Conservation (phyloP, 1,140 invertebrate species). For the Lamellibrachia luymesi region DNA sequence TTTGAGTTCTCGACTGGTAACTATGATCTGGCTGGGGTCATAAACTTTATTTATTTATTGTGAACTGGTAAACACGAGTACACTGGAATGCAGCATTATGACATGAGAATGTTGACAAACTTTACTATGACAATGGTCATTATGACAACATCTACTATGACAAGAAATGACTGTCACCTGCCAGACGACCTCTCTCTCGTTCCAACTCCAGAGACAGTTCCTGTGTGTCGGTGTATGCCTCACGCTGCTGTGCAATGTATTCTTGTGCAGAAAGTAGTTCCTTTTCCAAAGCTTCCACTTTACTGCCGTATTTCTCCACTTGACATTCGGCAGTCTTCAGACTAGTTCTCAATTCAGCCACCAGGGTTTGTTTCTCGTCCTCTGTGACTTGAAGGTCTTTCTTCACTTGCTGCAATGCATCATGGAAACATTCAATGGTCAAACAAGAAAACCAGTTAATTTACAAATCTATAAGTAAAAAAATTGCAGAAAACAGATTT, state of each 20-base stretch:
- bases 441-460: not conserved
- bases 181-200: slow-evolving; percentile 56
- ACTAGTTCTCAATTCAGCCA: slow-evolving; percentile 2
- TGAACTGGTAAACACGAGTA: no score
- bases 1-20: no score
- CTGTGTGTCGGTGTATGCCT: slow-evolving; percentile 33
- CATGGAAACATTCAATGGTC: not conserved
- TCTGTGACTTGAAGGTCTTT: not conserved
- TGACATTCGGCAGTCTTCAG: not conserved
- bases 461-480: not conserved
- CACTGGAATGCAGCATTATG: no score
- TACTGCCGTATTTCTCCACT: not conserved
- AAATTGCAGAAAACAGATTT: no score
- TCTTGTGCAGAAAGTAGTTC: not conserved
- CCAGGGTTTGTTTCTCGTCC: slow-evolving; percentile 2
- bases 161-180: slow-evolving; percentile 38
- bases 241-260: slow-evolving; percentile 6
- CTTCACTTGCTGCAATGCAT: not conserved
- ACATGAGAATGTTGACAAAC: not conserved
- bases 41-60: no score
- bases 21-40: no score
- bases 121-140: not conserved
- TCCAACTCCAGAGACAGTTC: slow-evolving; percentile 53
- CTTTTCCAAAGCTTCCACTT: not conserved
- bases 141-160: not conserved